phyloP scores from a whole-genome alignment of 2,797 vertebrate species.

The Sebastes wilsoni region DNA sequence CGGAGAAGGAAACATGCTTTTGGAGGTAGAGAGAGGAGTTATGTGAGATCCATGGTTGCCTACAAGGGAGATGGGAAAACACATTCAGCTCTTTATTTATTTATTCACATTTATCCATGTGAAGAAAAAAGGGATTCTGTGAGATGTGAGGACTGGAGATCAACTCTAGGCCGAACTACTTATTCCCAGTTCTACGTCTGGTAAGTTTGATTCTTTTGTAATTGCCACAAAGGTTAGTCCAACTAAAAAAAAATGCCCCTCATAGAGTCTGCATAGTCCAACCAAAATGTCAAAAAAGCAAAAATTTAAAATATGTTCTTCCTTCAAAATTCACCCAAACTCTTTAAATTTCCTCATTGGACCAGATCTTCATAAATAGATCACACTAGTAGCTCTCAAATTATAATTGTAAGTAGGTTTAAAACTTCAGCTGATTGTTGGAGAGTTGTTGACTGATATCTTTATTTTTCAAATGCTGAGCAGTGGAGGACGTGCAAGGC shows the following conservation, averaged over 20 bases:
- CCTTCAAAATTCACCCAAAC: background rate
- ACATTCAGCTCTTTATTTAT: background rate
- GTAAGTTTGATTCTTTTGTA: background rate
- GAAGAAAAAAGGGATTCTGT: background rate
- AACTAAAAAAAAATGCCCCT: background rate
- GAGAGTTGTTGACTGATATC: background rate
- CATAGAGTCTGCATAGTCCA: background rate
- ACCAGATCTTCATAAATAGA: background rate
- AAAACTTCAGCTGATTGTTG: background rate
- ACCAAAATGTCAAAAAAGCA: background rate
- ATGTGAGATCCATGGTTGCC: background rate
- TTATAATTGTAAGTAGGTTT: background rate
- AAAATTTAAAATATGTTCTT: rapidly evolving
- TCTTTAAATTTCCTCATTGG: background rate
- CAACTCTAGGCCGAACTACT: background rate
- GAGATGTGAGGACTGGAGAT: background rate
- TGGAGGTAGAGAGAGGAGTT: background rate
- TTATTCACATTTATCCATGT: background rate
- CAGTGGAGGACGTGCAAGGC: background rate
- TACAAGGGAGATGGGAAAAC: background rate
- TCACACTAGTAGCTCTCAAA: background rate
- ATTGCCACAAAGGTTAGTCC: background rate
- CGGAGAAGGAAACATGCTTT: background rate
- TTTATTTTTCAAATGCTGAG: background rate
- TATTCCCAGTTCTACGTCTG: background rate